Base-by-base conservation (phyloP, 2,888 invertebrate genomes). In the Drosophila helvetica region DNA sequence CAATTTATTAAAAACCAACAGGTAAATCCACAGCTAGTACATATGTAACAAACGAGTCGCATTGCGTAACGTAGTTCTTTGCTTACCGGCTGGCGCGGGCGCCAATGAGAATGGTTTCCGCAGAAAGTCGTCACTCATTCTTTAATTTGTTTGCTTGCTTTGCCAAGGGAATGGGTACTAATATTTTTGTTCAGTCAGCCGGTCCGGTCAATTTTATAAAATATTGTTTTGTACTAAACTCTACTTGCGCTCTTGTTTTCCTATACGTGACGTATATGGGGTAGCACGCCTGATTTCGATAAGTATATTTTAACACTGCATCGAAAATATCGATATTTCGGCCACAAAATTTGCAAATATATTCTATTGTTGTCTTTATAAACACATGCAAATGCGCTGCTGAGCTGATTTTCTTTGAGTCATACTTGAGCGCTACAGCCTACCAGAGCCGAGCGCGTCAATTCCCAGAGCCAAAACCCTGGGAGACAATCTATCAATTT, bases 51-150 rank as follows among this genome's bases (percentile, higher is more conserved):
- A 8, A n/a, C 9, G 43, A 53, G 51, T 58, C 47, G 71, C 66
- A 83, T 89, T 86, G 88, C 89, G 89, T 90, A 90, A 90, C 88
- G 70, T 65, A 59, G 58, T 25, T 42, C 15, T 8, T 33, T 53
- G 75, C 88, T 91, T 90, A 92, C 92, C 84, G 77, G 88, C 75
- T 55, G 90, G 73, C 38, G 85, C 58, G 19, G 89, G 77, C 25
- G 87, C 84, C 63, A 91, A 42, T 38, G 92, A 90, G 54, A 92
- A 74, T 33, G 92, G 92, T 86, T 91, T 91, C 68, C 85, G 92
- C 63, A 92, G 84, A 78, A 89, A 92, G 62, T 92, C 92, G 74
- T 92, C 91, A 83, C 90, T 89, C 92, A 92, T 92, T 80, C 70
- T 89, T 60, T 69, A 78, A 80, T 85, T 86, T 84, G 48, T 56